Conservation (phyloP, 2,113 vertebrate species). For the Nansenia antarctica region DNA sequence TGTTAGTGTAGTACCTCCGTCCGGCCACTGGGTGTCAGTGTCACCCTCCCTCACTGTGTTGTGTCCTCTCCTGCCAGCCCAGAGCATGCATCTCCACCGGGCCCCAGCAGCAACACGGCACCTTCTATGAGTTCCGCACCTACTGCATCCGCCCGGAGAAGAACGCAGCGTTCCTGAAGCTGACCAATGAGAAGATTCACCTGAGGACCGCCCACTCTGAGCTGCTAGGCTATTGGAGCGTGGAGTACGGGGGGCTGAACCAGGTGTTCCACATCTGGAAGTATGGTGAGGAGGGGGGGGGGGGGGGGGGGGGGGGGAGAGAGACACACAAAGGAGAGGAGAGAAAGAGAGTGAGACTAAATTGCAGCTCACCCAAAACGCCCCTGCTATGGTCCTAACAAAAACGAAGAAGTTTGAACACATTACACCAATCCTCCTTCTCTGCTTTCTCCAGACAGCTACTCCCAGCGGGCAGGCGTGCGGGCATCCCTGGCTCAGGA, state of each 20-base stretch:
- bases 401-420: too few relatives aligned
- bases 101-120: constrained; percentile 72
- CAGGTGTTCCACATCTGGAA: constrained; percentile 92
- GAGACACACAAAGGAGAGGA: too few relatives aligned
- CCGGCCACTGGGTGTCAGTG: constrained; percentile 28
- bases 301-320: too few relatives aligned
- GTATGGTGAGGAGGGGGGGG: constrained; percentile 70
- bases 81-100: constrained; percentile 71
- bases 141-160: constrained; percentile 83
- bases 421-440: too few relatives aligned
- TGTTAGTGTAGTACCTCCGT: background rate
- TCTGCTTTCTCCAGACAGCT: constrained; percentile 79
- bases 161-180: constrained; percentile 81
- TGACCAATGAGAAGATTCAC: constrained; percentile 79
- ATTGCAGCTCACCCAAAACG: too few relatives aligned
- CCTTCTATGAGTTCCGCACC: constrained; percentile 90
- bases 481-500: constrained; percentile 80
- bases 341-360: too few relatives aligned
- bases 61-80: constrained; percentile 35
- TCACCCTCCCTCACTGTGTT: constrained; percentile 3
- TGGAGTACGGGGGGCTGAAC: constrained; percentile 88
- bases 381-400: too few relatives aligned
- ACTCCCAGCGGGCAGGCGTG: constrained; percentile 81
- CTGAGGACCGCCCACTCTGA: constrained; percentile 85
- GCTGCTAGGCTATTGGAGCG: constrained; percentile 87